phyloP scores from a whole-genome alignment of 2,113 vertebrate species.

The Loxodonta africana region DNA sequence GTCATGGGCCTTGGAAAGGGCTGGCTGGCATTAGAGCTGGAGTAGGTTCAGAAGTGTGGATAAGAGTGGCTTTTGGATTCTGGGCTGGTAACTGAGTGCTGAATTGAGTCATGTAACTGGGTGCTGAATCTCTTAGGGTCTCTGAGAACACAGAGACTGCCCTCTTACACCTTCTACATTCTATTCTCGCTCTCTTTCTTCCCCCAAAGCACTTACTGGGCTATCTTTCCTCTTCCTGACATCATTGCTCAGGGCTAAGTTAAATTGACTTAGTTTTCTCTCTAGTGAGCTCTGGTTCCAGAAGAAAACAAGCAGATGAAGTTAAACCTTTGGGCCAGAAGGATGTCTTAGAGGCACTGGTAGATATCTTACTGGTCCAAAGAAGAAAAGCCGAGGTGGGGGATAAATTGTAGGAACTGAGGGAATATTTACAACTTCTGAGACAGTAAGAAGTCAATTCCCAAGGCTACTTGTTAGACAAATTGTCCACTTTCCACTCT shows the following conservation, averaged over 20 bases:
- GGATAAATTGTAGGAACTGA: background rate
- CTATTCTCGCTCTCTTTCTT: background rate
- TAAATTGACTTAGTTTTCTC: background rate
- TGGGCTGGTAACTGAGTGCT: background rate
- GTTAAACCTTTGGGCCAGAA: background rate
- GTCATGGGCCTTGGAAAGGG: background rate
- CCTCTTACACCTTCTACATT: background rate
- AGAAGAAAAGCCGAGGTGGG: background rate
- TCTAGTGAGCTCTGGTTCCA: background rate
- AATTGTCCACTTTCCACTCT: conserved; percentile 56
- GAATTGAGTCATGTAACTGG: background rate
- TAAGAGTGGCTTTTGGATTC: background rate
- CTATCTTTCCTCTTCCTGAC: background rate
- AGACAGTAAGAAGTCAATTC: conserved; percentile 47
- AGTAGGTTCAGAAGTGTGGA: background rate
- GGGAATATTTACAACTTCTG: conserved; percentile 60
- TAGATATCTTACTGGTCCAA: background rate
- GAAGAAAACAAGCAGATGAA: background rate
- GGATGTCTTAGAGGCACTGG: background rate
- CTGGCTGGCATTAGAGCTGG: background rate
- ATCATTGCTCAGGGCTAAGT: background rate
- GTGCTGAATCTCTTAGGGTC: background rate
- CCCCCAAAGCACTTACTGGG: conserved; percentile 31
- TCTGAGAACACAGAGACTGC: background rate
- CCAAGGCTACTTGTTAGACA: conserved; percentile 74